Percentiles rank a stretch among this genome's conserved stretches.
These are phyloP conservation scores for Malacosoma neustria DNA, from an alignment of 2,888 invertebrate genomes.

Conservation along the genomic window DNA sequence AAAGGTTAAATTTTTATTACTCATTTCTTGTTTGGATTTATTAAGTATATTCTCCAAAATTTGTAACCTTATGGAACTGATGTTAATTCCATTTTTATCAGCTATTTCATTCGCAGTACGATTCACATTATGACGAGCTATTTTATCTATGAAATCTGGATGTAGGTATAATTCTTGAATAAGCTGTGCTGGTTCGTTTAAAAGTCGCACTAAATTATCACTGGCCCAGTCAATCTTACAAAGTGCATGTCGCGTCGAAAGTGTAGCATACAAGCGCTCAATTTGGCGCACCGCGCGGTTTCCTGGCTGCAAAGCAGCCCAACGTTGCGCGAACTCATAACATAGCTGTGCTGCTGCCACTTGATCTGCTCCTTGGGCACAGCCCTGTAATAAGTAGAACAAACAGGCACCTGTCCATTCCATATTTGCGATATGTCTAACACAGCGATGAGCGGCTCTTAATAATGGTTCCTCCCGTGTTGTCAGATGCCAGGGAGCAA, in stretches of 20 bases:
- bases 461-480: constrained; percentile 58
- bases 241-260: constrained; percentile 63
- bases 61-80: constrained; percentile 61
- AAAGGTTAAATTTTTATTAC: constrained; percentile 29
- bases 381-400: constrained; percentile 66
- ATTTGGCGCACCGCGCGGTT: constrained; percentile 65
- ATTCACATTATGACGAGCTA: constrained; percentile 56
- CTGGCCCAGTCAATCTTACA: constrained; percentile 65
- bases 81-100: constrained; percentile 63
- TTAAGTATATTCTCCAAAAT: constrained; percentile 62
- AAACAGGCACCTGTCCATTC: constrained; percentile 72
- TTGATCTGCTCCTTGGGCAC: constrained; percentile 67
- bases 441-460: constrained; percentile 62
- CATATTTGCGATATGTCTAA: constrained; percentile 64
- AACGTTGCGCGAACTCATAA: constrained; percentile 66
- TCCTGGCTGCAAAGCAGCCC: constrained; percentile 62
- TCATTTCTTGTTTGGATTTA: constrained; percentile 35
- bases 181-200: constrained; percentile 61
- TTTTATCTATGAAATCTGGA: constrained; percentile 54
- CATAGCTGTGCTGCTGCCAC: constrained; percentile 67
- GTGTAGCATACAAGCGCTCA: constrained; percentile 57
- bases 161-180: constrained; percentile 61
- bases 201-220: constrained; percentile 57
- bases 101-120: constrained; percentile 66
- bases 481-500: constrained; percentile 54